These are phyloP conservation scores for Thinocorus orbignyianus DNA, from an alignment of 2,113 vertebrate species.

Conservation along the genomic window DNA sequence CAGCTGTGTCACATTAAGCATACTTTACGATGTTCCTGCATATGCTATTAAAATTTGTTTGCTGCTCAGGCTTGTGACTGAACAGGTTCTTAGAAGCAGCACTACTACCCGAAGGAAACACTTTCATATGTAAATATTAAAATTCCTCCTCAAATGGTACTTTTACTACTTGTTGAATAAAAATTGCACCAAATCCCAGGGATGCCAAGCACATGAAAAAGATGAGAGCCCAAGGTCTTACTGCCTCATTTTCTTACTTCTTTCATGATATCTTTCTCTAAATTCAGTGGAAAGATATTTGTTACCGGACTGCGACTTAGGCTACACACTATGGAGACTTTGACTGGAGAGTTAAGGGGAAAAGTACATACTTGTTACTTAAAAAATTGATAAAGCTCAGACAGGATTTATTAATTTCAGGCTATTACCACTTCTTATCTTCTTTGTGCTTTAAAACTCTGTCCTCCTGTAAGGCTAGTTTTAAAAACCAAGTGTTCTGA, in stretches of 20 bases:
- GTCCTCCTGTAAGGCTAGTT: not conserved
- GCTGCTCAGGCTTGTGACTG: not conserved
- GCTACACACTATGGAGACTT: not conserved
- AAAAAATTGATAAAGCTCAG: not conserved
- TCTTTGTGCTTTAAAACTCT: not conserved
- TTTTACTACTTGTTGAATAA: not conserved
- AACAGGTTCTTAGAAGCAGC: not conserved
- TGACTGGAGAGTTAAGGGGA: not conserved
- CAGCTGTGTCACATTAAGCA: not conserved
- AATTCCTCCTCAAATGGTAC: not conserved
- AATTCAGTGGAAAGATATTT: not conserved
- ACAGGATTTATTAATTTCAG: not conserved
- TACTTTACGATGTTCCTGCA: not conserved
- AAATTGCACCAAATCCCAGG: not conserved
- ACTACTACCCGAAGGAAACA: not conserved
- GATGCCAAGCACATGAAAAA: not conserved
- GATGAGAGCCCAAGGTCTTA: not conserved
- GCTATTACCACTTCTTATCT: not conserved
- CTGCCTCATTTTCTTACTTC: not conserved
- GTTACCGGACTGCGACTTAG: not conserved
- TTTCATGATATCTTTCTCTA: not conserved
- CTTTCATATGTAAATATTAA: not conserved
- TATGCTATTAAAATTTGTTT: not conserved
- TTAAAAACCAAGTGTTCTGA: not conserved
- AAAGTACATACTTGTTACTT: not conserved